Evolutionary conservation across 2,797 vertebrate genomes (phyloP), one percentile per base, ranked within the genome.

Genomic region (Coendou prehensilis): DNA sequence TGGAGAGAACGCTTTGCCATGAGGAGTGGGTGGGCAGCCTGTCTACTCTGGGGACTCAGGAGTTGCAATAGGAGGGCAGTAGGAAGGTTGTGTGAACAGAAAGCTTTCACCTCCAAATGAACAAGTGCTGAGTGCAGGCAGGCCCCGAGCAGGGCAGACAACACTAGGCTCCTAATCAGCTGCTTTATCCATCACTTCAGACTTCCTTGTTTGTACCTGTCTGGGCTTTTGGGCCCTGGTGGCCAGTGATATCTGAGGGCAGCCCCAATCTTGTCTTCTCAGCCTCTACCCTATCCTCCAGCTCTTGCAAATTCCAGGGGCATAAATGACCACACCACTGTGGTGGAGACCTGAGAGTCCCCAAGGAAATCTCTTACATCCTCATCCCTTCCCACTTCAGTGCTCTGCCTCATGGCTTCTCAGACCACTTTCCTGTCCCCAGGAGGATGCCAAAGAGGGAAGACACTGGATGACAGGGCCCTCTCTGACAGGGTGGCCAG

Each of bases 111-210:
- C 52, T 87, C 78, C 23, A 26, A 3, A 6, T 2, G n/a, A 82
- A 57, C 22, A 9, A 6, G n/a, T 2, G 45, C 14, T n/a, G 26
- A 20, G 54, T 47, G 22, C 45, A 2, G 67, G 59, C n/a, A 57
- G 37, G 50, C 23, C 67, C 28, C 41, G 11, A n/a, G 61, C 47
- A 81, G 17, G 37, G 30, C 37, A 10, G 45, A 33, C 2, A 1
- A 45, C 9, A 45, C 30, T 8, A 14, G 0, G 17, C 0, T 1
- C 26, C 37, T 7, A 2, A 30, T 26, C 45, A 45, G 1, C 8
- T 11, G 26, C 6, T 4, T 22, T 17, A 3, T 18, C 37, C 57
- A 30, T 17, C 2, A 52, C 50, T 41, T 15, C 23, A 15, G 33
- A 11, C 67, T 23, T 22, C 9, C 57, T 22, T 0, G 6, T 17